Evolutionary conservation across 2,888 invertebrate species (phyloP).

Genomic region (Dromius quadrimaculatus): DNA sequence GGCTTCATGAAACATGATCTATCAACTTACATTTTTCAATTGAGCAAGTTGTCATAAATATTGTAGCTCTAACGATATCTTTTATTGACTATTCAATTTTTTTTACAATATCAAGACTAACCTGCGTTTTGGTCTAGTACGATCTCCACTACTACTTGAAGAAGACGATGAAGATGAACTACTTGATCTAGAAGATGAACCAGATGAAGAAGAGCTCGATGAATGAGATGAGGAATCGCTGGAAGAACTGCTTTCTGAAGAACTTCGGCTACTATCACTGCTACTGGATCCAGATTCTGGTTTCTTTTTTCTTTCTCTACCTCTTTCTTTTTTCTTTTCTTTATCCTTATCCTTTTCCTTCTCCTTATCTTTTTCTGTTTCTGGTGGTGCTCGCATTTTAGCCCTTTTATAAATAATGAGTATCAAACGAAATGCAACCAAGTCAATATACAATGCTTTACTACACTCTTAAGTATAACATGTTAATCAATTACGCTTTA

Average conservation of each 20-base stretch:
- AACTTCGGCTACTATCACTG: constrained; percentile 84
- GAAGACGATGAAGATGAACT: constrained; percentile 73
- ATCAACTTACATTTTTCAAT: too few species aligned
- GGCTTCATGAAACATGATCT: too few species aligned
- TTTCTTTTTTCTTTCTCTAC: constrained; percentile 74
- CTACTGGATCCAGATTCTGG: constrained; percentile 82
- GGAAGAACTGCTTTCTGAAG: constrained; percentile 86
- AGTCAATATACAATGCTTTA: not conserved
- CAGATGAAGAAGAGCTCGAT: constrained; percentile 81
- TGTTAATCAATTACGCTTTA: constrained; percentile 1
- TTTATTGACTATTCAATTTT: too few species aligned
- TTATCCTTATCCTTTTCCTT: constrained; percentile 71
- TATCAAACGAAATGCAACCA: not conserved
- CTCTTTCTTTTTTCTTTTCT: constrained; percentile 75
- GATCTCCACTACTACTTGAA: constrained; percentile 75
- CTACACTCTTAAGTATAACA: not conserved
- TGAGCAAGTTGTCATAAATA: too few species aligned
- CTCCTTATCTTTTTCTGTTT: constrained; percentile 78
- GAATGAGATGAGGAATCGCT: constrained; percentile 77
- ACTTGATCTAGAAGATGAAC: constrained; percentile 69
- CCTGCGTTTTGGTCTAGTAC: constrained; percentile 76
- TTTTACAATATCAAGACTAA: too few species aligned
- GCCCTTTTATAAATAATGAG: constrained; percentile 71
- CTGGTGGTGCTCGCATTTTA: constrained; percentile 79
- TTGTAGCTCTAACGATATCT: too few species aligned